phyloP scores from a whole-genome alignment of 2,888 invertebrate species.

The Polyommatus iphigenia region DNA sequence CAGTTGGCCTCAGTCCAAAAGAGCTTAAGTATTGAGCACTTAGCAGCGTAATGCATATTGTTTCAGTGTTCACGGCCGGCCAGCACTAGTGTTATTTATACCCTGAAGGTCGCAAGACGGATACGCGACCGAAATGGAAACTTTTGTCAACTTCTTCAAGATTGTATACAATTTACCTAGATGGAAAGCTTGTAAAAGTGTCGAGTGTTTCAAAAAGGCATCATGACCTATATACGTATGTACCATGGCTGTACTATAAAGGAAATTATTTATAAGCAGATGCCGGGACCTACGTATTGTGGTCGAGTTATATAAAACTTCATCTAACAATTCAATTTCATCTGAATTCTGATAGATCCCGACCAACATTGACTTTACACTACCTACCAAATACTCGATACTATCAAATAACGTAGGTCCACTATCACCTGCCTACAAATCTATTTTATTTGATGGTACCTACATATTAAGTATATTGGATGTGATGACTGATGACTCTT shows the following conservation, averaged over 20 bases:
- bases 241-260: no score
- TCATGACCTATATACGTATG: not conserved
- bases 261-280: no score
- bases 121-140: constrained; percentile 13
- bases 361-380: no score
- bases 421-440: no score
- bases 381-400: no score
- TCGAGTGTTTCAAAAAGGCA: not conserved
- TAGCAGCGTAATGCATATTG: constrained; percentile 23
- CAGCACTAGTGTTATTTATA: not conserved
- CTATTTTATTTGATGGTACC: no score
- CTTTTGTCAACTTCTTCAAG: not conserved
- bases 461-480: not conserved
- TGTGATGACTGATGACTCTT: no score
- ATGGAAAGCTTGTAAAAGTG: not conserved
- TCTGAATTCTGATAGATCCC: no score
- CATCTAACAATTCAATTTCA: no score
- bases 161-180: not conserved
- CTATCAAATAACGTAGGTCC: no score
- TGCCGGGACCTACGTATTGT: no score
- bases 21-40: constrained; percentile 17
- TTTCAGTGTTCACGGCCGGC: constrained; percentile 12
- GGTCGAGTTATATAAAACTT: no score
- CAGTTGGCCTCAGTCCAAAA: constrained; percentile 8
- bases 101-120: constrained; percentile 14